Evolutionary conservation across 2,888 invertebrate species (phyloP).

Genomic region (Griposia aprilina): DNA sequence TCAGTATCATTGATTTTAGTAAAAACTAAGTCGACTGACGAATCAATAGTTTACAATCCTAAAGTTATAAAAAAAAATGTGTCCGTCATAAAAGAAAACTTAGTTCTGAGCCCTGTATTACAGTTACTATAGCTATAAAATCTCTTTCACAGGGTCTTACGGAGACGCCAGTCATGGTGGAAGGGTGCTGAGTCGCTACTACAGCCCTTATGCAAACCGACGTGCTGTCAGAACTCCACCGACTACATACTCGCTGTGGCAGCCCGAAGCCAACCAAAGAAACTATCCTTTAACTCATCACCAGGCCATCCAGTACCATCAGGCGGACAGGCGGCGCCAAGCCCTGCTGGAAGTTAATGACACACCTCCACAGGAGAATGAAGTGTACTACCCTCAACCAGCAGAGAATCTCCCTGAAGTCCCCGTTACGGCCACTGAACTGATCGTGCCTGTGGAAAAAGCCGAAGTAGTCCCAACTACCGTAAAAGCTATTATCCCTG

Average conservation of each 20-base stretch:
- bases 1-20: background rate
- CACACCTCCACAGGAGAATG: slow-evolving; percentile 83
- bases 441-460: slow-evolving; percentile 79
- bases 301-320: slow-evolving; percentile 81
- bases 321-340: slow-evolving; percentile 83
- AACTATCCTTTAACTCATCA: slow-evolving; percentile 54
- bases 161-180: slow-evolving; percentile 83
- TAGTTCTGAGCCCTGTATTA: background rate
- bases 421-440: slow-evolving; percentile 75
- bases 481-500: slow-evolving; percentile 74
- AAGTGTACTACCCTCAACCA: slow-evolving; percentile 79
- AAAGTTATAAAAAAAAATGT: background rate
- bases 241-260: slow-evolving; percentile 83
- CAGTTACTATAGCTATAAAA: slow-evolving; percentile 7
- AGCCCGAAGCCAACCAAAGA: slow-evolving; percentile 74
- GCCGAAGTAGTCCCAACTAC: slow-evolving; percentile 77
- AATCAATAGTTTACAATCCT: background rate
- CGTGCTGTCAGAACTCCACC: slow-evolving; percentile 78
- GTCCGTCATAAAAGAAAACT: no score
- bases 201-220: slow-evolving; percentile 83
- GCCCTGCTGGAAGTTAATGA: slow-evolving; percentile 78
- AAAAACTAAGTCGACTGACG: background rate
- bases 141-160: slow-evolving; percentile 78
- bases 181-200: slow-evolving; percentile 83
- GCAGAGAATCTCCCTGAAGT: slow-evolving; percentile 72